These are phyloP conservation scores for Meriones psammophilus DNA, from an alignment of 2,797 vertebrate species.

Conservation along the genomic window DNA sequence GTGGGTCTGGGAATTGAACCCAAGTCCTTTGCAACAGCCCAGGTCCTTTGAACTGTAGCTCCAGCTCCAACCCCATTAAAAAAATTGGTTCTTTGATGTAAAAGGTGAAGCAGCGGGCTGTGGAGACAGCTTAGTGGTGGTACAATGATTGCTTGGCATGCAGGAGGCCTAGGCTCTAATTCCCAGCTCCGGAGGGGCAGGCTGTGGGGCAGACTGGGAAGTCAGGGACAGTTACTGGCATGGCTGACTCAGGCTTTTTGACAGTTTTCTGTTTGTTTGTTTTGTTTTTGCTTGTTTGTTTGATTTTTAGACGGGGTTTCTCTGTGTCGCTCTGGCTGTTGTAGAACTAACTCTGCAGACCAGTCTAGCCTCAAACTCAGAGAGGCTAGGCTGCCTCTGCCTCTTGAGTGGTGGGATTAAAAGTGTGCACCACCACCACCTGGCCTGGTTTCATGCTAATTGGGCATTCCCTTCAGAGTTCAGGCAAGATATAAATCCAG, in stretches of 20 bases:
- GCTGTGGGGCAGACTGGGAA: neutral
- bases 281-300: neutral
- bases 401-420: neutral
- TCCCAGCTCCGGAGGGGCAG: neutral
- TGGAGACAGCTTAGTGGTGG: neutral
- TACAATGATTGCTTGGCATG: neutral
- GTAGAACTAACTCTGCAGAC: neutral
- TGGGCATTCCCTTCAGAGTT: neutral
- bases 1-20: neutral
- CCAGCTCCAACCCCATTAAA: neutral
- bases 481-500: neutral
- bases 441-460: neutral
- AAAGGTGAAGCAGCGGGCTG: neutral
- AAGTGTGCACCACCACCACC: neutral
- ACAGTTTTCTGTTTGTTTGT: neutral
- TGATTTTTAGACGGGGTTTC: neutral
- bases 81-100: slow-evolving; percentile 18
- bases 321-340: neutral
- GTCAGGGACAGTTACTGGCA: neutral
- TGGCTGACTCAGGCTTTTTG: neutral
- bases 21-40: too few species aligned
- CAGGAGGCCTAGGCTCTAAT: neutral
- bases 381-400: neutral
- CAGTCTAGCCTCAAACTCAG: neutral
- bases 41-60: too few species aligned